Conservation (phyloP, 2,888 invertebrate species). For the Lasioglossum figueresi region DNA sequence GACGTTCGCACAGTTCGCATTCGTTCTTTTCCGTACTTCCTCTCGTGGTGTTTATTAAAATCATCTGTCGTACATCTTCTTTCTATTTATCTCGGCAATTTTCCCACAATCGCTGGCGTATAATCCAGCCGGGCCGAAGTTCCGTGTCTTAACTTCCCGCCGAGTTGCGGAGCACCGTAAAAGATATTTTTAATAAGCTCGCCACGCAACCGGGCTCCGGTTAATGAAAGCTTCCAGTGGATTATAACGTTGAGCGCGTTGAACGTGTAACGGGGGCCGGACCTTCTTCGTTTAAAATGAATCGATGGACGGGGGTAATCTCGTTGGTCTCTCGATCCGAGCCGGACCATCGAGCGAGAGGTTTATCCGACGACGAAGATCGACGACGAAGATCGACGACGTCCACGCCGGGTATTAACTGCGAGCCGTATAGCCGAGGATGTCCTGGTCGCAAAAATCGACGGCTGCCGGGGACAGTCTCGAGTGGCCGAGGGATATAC, state of each 20-base stretch:
- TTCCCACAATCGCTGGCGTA: neutral
- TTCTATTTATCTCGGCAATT: neutral
- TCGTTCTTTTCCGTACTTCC: neutral
- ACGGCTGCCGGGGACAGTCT: neutral
- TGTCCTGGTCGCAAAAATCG: neutral
- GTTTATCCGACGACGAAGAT: neutral
- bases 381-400: neutral
- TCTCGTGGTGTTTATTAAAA: neutral
- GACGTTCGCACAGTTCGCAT: no score
- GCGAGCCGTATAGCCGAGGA: neutral
- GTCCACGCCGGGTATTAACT: neutral
- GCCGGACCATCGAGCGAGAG: neutral
- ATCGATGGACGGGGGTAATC: neutral
- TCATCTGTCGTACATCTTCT: no score
- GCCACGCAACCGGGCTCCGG: neutral
- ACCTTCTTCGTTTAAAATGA: neutral
- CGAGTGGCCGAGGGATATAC: neutral
- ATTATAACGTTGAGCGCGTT: conserved; percentile 6
- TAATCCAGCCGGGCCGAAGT: neutral
- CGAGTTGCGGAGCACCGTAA: neutral
- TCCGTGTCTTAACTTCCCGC: neutral
- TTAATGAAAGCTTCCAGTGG: neutral
- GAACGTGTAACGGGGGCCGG: neutral
- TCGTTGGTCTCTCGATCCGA: neutral
- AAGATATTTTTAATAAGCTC: conserved; percentile 6